Evolutionary conservation across 2,797 vertebrate species (phyloP).

Genomic region (Botia almorhae): DNA sequence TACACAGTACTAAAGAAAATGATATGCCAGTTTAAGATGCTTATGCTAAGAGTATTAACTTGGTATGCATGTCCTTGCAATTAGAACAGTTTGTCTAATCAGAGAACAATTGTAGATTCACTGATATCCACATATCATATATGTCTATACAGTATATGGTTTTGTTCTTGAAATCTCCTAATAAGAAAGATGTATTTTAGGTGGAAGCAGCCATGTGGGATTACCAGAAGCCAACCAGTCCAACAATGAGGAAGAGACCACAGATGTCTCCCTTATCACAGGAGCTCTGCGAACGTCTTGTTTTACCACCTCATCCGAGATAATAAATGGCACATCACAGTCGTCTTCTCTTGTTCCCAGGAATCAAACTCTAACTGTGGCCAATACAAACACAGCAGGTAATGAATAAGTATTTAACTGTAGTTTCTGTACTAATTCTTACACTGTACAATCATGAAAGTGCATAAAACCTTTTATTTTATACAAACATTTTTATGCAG

Average conservation of each 20-base stretch:
- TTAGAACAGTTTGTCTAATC: neutral
- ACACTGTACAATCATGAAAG: neutral
- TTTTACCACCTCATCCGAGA: constrained; percentile 34
- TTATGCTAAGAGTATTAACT: neutral
- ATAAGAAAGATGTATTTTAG: constrained; percentile 65
- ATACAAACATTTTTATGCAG: constrained; percentile 67
- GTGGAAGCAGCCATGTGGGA: constrained; percentile 81
- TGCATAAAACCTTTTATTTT: neutral
- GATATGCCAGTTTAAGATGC: neutral
- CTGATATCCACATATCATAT: neutral
- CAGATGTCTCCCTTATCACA: constrained; percentile 90
- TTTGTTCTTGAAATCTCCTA: constrained; percentile 1
- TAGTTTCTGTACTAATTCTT: neutral
- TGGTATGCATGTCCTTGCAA: neutral
- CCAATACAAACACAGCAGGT: constrained; percentile 80
- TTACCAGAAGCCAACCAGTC: constrained; percentile 73
- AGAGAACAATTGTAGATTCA: neutral
- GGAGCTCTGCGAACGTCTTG: constrained; percentile 80
- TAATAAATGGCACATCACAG: constrained; percentile 1
- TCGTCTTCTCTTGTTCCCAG: constrained; percentile 73
- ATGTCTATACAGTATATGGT: neutral
- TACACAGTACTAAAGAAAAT: neutral
- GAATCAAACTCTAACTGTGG: constrained; percentile 75
- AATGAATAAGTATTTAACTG: constrained; percentile 16
- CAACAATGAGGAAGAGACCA: constrained; percentile 66